A percentile compares a stretch with the other conserved stretches of the same genome.
Conservation (phyloP, 2,113 vertebrate species). For the Deroptyus accipitrinus region DNA sequence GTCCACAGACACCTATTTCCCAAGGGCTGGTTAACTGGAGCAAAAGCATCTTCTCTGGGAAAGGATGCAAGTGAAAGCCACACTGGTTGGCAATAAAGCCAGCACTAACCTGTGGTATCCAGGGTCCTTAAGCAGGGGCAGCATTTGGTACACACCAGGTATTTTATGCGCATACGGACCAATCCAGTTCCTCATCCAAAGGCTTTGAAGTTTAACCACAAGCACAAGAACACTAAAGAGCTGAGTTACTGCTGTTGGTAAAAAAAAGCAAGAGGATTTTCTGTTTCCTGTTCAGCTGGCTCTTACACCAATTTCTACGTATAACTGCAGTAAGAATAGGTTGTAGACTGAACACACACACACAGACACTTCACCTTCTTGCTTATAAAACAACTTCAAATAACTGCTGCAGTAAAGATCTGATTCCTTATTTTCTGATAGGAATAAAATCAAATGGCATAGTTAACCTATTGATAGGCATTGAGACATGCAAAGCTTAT, state of each 20-base stretch:
- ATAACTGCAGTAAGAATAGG: background rate
- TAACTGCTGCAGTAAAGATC: background rate
- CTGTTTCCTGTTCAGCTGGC: background rate
- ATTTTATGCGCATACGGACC: accelerated
- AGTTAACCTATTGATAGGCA: background rate
- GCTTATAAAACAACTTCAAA: background rate
- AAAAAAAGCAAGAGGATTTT: background rate
- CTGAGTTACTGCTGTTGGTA: background rate
- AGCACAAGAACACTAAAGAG: background rate
- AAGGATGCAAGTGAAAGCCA: background rate
- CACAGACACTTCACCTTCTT: background rate
- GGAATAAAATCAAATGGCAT: background rate
- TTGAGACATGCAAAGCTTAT: background rate
- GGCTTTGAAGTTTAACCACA: background rate
- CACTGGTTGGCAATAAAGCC: background rate
- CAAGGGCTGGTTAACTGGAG: background rate
- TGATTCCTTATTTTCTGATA: background rate
- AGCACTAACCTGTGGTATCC: background rate
- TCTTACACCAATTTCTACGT: background rate
- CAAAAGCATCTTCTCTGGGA: background rate
- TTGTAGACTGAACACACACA: background rate
- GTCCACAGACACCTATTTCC: background rate
- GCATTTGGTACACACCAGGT: background rate
- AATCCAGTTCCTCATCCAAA: background rate
- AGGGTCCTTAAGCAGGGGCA: background rate